Evolutionary conservation across 2,113 vertebrate species (phyloP).

Genomic region (Morphnarchus princeps): DNA sequence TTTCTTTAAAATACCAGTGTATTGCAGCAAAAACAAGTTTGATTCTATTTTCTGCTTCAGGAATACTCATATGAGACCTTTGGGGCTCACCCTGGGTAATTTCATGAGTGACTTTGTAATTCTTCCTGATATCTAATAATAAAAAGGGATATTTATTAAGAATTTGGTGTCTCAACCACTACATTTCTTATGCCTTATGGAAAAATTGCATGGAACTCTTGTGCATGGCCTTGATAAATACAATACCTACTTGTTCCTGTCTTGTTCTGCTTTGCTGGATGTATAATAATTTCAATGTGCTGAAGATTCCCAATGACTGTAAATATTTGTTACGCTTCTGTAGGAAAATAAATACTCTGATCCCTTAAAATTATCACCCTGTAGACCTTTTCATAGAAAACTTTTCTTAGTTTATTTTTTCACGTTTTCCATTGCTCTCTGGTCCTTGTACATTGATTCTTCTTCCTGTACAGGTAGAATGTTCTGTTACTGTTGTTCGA

Average conservation of each 20-base stretch:
- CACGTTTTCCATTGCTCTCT: neutral
- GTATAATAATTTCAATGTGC: neutral
- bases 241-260: neutral
- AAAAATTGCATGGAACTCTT: neutral
- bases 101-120: neutral
- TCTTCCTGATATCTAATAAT: neutral
- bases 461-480: neutral
- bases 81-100: neutral
- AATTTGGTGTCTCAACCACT: neutral
- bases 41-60: neutral
- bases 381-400: neutral
- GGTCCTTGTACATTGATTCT: neutral
- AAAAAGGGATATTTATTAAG: neutral
- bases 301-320: neutral
- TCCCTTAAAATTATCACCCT: neutral
- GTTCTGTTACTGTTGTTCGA: neutral
- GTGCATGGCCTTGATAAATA: neutral
- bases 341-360: neutral
- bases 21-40: neutral
- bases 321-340: neutral
- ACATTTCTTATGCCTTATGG: neutral
- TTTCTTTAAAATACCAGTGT: neutral
- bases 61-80: neutral
- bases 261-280: neutral
- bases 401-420: neutral